These are phyloP conservation scores for Stigmatopora argus DNA, from an alignment of 2,113 vertebrate species.

Conservation along the genomic window DNA sequence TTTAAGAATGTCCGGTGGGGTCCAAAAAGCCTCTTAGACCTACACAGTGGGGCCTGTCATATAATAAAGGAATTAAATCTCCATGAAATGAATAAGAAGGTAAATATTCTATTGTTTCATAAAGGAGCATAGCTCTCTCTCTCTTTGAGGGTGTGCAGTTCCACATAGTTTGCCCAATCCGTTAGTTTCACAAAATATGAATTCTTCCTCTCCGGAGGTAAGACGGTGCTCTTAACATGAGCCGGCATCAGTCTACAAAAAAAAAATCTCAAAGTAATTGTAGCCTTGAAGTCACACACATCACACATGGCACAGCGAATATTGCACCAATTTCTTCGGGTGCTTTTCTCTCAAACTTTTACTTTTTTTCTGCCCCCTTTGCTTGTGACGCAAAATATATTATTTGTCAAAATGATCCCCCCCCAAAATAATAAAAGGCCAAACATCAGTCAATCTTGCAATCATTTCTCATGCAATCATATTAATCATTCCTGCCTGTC, in stretches of 20 bases:
- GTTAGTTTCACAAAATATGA: conserved; percentile 64
- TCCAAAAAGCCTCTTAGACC: conserved; percentile 62
- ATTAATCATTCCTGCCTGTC: conserved; percentile 56
- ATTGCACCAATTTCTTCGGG: conserved; percentile 65
- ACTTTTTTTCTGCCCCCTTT: conserved; percentile 53
- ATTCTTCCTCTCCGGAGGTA: conserved; percentile 68
- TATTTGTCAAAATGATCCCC: conserved; percentile 70
- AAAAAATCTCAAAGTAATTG: conserved; percentile 70
- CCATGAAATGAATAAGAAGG: conserved; percentile 49
- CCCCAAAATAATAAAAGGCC: conserved; percentile 51
- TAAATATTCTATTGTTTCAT: conserved; percentile 68
- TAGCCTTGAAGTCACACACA: conserved; percentile 71
- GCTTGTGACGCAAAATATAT: conserved; percentile 64
- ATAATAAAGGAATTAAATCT: conserved; percentile 64
- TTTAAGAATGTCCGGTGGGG: conserved; percentile 60
- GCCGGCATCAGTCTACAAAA: conserved; percentile 63
- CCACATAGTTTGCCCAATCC: conserved; percentile 53
- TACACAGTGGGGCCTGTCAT: conserved; percentile 46
- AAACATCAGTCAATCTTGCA: conserved; percentile 62
- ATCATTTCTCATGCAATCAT: conserved; percentile 62
- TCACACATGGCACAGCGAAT: conserved; percentile 66
- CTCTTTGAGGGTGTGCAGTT: conserved; percentile 61
- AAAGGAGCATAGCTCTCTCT: conserved; percentile 51
- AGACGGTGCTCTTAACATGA: conserved; percentile 65
- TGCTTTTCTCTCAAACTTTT: conserved; percentile 52